A percentile compares a stretch with the other conserved stretches of the same genome.
phyloP scores from a whole-genome alignment of 2,797 vertebrate species.

The Oreochromis grahami region DNA sequence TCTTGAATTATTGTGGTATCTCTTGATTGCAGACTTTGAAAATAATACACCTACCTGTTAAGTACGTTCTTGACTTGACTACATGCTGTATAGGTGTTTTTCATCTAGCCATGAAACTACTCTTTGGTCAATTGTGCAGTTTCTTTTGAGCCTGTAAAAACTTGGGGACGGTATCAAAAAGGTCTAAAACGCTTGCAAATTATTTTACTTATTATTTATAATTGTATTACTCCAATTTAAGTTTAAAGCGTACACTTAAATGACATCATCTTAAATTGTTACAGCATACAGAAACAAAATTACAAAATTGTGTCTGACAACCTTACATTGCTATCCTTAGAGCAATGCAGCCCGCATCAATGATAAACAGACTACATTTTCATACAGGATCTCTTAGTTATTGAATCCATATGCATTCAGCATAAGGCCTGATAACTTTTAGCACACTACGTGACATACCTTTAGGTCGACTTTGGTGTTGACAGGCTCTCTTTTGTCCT shows the following conservation, averaged over 20 bases:
- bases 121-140: background rate
- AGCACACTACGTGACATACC: slow-evolving; percentile 67
- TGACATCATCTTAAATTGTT: background rate
- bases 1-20: background rate
- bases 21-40: background rate
- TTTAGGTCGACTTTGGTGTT: slow-evolving; percentile 95
- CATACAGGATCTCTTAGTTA: background rate
- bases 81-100: background rate
- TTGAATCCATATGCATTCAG: background rate
- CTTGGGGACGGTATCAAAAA: background rate
- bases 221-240: background rate
- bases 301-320: background rate
- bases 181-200: background rate
- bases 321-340: background rate
- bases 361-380: background rate
- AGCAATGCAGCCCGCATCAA: background rate
- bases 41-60: background rate
- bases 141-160: background rate
- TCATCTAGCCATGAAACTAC: background rate
- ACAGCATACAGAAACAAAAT: background rate
- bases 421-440: background rate
- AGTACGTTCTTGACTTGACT: background rate
- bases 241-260: background rate
- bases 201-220: background rate
- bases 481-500: slow-evolving; percentile 53